Evolutionary conservation across 1,140 invertebrate species (phyloP).

Genomic region (Panagrolaimus sp.): DNA sequence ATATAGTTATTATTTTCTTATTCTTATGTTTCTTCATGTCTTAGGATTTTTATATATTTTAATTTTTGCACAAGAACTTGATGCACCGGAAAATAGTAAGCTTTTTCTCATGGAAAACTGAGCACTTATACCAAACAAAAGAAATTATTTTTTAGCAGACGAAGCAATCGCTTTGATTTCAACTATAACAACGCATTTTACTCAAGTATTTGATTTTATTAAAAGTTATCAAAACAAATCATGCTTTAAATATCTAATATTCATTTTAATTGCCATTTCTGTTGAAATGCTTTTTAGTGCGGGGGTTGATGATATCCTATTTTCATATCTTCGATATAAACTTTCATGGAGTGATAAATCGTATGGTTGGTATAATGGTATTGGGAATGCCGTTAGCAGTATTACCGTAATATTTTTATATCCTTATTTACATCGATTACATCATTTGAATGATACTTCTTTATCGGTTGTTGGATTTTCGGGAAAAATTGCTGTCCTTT

Average conservation of each 20-base stretch:
- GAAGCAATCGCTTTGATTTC: too few relatives aligned
- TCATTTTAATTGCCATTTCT: too few relatives aligned
- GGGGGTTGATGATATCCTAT: constrained; percentile 38
- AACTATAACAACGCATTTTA: too few relatives aligned
- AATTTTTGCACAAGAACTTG: not conserved
- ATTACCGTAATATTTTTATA: constrained; percentile 31
- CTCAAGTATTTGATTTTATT: too few relatives aligned
- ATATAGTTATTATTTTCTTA: constrained; percentile 21
- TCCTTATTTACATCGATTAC: constrained; percentile 30
- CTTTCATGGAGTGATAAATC: constrained; percentile 39
- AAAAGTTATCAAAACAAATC: too few relatives aligned
- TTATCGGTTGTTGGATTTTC: constrained; percentile 40
- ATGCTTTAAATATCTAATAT: too few relatives aligned
- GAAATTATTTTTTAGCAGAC: too few relatives aligned
- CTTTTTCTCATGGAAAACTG: too few relatives aligned
- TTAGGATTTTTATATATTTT: not conserved
- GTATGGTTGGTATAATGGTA: constrained; percentile 41
- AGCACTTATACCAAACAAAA: too few relatives aligned
- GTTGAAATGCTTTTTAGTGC: constrained; percentile 30
- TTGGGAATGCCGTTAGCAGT: constrained; percentile 29
- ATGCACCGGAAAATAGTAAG: not conserved
- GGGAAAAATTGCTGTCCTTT: constrained; percentile 39
- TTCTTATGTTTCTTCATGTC: constrained; percentile 29
- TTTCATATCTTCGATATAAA: constrained; percentile 41
- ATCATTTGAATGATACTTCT: constrained; percentile 26